phyloP scores from a whole-genome alignment of 2,888 invertebrate genomes.

The Leucozona laternaria region DNA sequence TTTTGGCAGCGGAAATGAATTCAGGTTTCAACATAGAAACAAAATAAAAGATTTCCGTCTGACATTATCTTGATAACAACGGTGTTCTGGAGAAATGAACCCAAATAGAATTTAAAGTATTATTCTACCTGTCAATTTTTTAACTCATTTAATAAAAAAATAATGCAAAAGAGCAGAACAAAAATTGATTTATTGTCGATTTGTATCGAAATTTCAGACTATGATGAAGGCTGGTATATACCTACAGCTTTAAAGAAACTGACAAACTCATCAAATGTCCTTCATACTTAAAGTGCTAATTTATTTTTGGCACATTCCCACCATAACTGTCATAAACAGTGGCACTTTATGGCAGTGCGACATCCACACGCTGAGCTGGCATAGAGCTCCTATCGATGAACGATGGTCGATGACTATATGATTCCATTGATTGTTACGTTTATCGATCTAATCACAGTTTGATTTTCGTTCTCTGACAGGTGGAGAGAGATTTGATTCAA shows the following conservation, averaged over 20 bases:
- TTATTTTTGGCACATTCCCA: slow-evolving; percentile 61
- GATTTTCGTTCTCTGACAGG: not conserved
- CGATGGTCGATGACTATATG: not conserved
- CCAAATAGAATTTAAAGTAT: not conserved
- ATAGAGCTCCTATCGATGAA: slow-evolving; percentile 25
- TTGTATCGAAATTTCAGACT: slow-evolving; percentile 28
- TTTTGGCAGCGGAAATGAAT: not conserved
- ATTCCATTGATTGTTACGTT: not conserved
- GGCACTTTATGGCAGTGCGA: not conserved
- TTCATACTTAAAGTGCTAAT: slow-evolving; percentile 52
- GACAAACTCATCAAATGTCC: slow-evolving; percentile 61
- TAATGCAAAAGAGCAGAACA: slow-evolving; percentile 29
- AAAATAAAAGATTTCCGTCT: no score
- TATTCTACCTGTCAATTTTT: slow-evolving; percentile 5
- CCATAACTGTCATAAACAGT: slow-evolving; percentile 27
- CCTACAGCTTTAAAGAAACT: slow-evolving; percentile 10
- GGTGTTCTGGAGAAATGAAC: no score
- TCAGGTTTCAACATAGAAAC: not conserved
- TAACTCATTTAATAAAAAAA: slow-evolving; percentile 40
- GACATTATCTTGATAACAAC: no score
- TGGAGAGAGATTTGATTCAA: not conserved
- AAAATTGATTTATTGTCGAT: slow-evolving; percentile 59
- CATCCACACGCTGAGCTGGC: slow-evolving; percentile 6
- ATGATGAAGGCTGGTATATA: slow-evolving; percentile 21
- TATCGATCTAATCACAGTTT: not conserved